phyloP scores from a whole-genome alignment of 2,888 invertebrate genomes.

The Thymelicus acteon region DNA sequence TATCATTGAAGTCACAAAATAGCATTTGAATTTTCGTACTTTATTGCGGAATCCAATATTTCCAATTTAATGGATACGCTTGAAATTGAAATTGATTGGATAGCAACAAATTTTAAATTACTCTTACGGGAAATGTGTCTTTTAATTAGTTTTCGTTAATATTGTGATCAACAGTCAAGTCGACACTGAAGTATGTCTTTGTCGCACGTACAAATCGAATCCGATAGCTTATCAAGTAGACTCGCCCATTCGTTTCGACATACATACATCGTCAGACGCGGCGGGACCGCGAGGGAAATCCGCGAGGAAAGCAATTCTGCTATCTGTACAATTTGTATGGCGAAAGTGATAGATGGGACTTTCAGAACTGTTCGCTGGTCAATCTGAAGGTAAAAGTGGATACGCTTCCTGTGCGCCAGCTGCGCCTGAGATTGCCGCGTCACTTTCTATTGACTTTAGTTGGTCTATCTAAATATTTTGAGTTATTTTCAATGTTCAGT shows the following conservation, averaged over 20 bases:
- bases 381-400: background rate
- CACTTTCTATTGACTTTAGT: conserved; percentile 3
- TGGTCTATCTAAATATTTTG: background rate
- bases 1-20: background rate
- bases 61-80: no score
- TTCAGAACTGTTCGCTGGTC: background rate
- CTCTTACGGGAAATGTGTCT: no score
- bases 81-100: no score
- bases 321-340: conserved; percentile 21
- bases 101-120: no score
- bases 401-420: background rate
- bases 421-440: background rate
- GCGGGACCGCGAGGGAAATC: conserved; percentile 8
- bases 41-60: no score
- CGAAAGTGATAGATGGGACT: conserved; percentile 19
- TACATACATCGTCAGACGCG: background rate
- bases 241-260: conserved; percentile 25
- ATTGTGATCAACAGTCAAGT: conserved; percentile 5
- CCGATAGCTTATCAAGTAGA: conserved; percentile 21
- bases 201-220: conserved; percentile 2
- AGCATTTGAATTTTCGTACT: background rate
- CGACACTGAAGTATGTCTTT: conserved; percentile 15
- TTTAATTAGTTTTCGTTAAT: no score
- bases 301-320: conserved; percentile 8
- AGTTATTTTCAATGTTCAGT: no score